phyloP scores from a whole-genome alignment of 1,140 invertebrate genomes.

The Aradophagus sp. region DNA sequence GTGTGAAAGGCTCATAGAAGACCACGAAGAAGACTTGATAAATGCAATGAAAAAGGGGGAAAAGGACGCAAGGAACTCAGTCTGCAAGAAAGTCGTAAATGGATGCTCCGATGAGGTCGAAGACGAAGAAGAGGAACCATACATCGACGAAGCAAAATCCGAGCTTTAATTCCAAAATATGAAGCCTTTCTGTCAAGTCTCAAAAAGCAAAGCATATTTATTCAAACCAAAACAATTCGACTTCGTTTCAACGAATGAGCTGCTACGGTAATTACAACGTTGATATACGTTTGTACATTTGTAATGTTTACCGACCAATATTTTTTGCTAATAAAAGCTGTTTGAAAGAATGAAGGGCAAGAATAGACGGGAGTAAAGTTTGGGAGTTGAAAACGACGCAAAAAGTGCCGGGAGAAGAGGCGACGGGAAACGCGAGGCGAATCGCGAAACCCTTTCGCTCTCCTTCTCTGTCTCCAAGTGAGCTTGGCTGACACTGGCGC shows the following conservation, averaged over 20 bases:
- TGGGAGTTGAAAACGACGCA: too few species aligned
- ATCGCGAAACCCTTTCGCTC: conserved; percentile 12
- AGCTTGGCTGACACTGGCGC: conserved; percentile 11
- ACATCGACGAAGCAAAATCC: conserved; percentile 65
- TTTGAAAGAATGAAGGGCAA: too few species aligned
- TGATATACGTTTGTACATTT: conserved; percentile 4
- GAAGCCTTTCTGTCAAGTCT: neutral
- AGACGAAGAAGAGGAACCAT: conserved; percentile 21
- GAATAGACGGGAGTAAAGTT: too few species aligned
- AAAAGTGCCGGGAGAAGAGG: neutral
- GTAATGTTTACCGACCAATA: neutral
- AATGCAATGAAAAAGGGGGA: conserved; percentile 67
- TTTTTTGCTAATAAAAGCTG: too few species aligned
- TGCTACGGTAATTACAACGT: conserved; percentile 6
- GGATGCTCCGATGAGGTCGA: conserved; percentile 68
- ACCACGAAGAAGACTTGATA: conserved; percentile 77
- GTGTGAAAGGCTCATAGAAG: conserved; percentile 79
- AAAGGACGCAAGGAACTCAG: conserved; percentile 67
- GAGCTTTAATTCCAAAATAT: conserved; percentile 31
- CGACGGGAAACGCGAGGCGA: neutral
- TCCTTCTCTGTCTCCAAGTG: conserved; percentile 2
- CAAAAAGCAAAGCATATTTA: conserved; percentile 1
- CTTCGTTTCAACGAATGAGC: conserved; percentile 7
- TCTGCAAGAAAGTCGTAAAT: conserved; percentile 69
- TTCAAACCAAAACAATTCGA: conserved; percentile 12